Evolutionary conservation across 2,888 invertebrate genomes (phyloP).

Genomic region (Nephrotoma appendiculata): DNA sequence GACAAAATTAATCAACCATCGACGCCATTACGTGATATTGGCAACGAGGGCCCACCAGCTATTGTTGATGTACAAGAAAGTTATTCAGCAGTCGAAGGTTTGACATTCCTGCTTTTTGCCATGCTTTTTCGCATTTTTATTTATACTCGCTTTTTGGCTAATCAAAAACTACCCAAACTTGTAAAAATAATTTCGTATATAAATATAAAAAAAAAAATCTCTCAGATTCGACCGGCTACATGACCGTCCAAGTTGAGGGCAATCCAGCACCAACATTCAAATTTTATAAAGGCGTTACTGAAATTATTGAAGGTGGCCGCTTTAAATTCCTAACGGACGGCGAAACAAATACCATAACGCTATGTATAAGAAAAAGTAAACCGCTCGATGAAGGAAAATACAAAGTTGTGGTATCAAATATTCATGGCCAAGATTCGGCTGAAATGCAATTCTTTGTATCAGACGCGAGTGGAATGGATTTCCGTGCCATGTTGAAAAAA

Average conservation of each 20-base stretch:
- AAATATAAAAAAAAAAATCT: not conserved
- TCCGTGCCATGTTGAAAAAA: constrained; percentile 95
- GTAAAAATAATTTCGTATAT: not conserved
- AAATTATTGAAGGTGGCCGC: constrained; percentile 88
- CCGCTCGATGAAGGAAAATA: constrained; percentile 96
- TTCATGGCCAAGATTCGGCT: constrained; percentile 89
- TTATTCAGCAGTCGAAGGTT: constrained; percentile 94
- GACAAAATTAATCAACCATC: constrained; percentile 83
- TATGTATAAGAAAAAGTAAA: constrained; percentile 92
- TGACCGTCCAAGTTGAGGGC: constrained; percentile 87
- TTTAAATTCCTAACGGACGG: constrained; percentile 93
- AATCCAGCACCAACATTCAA: constrained; percentile 89
- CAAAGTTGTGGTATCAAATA: constrained; percentile 81
- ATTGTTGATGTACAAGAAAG: constrained; percentile 90
- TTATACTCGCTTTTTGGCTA: not conserved
- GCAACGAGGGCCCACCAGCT: constrained; percentile 69
- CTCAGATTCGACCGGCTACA: constrained; percentile 80
- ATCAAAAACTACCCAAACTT: not conserved
- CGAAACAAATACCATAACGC: constrained; percentile 77
- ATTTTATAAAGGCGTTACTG: constrained; percentile 87
- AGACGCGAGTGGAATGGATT: constrained; percentile 96
- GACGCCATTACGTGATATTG: constrained; percentile 68
- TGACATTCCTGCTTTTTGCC: not conserved
- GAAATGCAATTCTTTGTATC: constrained; percentile 95
- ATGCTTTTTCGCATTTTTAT: not conserved